Conservation (phyloP, 2,113 vertebrate species). For the Leptosomus discolor region DNA sequence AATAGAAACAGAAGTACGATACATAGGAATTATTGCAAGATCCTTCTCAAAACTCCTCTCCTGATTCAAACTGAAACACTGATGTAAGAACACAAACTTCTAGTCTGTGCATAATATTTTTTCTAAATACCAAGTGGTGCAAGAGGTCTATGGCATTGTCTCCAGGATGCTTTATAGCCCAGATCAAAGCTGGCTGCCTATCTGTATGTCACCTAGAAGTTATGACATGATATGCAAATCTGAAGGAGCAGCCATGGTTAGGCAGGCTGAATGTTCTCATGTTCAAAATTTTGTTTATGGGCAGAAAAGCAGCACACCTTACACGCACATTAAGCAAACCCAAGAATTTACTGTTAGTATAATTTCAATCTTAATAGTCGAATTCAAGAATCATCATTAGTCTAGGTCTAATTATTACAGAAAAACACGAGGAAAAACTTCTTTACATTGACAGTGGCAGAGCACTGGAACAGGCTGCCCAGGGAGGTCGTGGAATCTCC, state of each 20-base stretch:
- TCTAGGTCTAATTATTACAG: not conserved
- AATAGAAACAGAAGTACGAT: rapidly evolving
- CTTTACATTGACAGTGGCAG: too few species aligned
- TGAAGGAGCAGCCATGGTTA: not conserved
- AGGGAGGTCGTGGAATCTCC: too few species aligned
- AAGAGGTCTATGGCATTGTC: not conserved
- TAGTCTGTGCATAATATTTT: not conserved
- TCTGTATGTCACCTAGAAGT: not conserved
- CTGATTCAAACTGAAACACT: not conserved
- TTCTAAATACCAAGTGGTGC: not conserved
- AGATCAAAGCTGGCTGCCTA: not conserved
- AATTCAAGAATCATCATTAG: not conserved
- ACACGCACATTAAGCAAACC: not conserved
- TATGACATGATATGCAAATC: not conserved
- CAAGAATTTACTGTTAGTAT: not conserved
- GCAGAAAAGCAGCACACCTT: not conserved
- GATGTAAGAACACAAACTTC: not conserved
- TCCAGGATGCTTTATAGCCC: not conserved
- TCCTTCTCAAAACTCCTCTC: not conserved
- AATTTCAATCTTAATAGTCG: not conserved
- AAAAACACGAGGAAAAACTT: too few species aligned
- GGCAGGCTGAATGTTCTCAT: not conserved
- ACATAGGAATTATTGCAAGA: not conserved
- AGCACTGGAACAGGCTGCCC: too few species aligned
- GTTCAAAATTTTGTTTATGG: not conserved